Evolutionary conservation across 2,113 vertebrate genomes (phyloP), one percentile per base, ranked within the genome.

Genomic region (Nettapus auritus): DNA sequence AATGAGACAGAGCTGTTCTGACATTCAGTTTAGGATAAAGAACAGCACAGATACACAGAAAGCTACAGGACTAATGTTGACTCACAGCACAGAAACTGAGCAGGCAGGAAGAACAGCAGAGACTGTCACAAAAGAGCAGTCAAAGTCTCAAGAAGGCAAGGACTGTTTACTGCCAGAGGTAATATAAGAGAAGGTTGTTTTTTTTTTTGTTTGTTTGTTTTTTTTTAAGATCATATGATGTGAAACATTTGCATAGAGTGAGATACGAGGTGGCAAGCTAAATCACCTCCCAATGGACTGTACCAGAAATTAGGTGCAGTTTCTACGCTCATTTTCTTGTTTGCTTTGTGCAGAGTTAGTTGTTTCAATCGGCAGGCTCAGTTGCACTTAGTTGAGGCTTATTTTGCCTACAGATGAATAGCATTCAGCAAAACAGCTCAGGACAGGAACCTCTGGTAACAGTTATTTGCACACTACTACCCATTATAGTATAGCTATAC

Each of bases 281-380:
- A 63, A 74, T 25, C 76, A 34, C 4, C 82, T 89, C 82, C 40
- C 79, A 1, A 26, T 53, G 80, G 92, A 94, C 53, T 23, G 64
- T 84, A 82, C 90, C 77, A 88, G 92, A 88, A 92, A 60, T 17
- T 40, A 83, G 83, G 77, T 84, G 89, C 77, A 75, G 92, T 53
- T 84, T 34, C 11, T 8, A 29, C 46, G 26, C 86, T 11, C 23
- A 34, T 82, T 92, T 93, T 90, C 88, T 74, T 70, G 83, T 56
- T 62, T 67, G 95, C 71, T 93, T 90, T 90, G 77, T 86, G 83
- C 90, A 31, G 28, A 75, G 10, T 96, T 92, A 96, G 96, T 89
- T 13, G 0, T 88, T 88, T 77, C 33, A 56, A 75, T 2, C 53
- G 70, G 64, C 81, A 46, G 59, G 75, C 89, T 63, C 79, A 5